A percentile compares a stretch with the other conserved stretches of the same genome.
phyloP scores from a whole-genome alignment of 2,113 vertebrate genomes.

The cat (Felis catus) region DNA sequence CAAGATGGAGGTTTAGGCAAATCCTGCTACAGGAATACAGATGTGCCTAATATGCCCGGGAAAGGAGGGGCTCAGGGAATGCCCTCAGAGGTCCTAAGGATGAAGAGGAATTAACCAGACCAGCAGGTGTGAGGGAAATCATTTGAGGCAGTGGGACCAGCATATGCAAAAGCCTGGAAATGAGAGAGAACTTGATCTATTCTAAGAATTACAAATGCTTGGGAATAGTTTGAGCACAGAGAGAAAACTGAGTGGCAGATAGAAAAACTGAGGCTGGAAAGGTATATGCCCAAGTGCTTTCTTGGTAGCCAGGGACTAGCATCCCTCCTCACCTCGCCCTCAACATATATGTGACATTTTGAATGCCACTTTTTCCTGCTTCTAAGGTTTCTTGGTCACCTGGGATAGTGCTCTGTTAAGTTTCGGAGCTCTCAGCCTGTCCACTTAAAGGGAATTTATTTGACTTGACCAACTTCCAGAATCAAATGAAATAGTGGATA shows the following conservation, averaged over 20 bases:
- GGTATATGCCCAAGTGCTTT: background rate
- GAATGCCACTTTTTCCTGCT: background rate
- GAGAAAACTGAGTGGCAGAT: background rate
- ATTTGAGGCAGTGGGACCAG: background rate
- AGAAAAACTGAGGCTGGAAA: background rate
- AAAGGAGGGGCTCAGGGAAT: background rate
- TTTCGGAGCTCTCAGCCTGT: background rate
- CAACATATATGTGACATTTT: background rate
- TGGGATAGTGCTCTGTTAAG: background rate
- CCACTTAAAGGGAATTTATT: background rate
- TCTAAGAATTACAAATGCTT: background rate
- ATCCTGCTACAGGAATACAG: background rate
- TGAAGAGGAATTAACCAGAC: background rate
- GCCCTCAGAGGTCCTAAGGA: background rate
- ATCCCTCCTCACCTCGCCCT: rapidly evolving
- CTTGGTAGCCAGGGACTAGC: background rate
- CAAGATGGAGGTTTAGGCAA: background rate
- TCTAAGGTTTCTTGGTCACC: background rate
- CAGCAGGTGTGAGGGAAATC: background rate
- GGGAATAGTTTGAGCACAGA: constrained; percentile 11
- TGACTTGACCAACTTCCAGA: background rate
- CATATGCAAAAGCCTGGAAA: background rate
- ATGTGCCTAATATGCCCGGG: background rate
- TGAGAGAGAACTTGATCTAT: background rate
- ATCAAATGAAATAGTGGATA: background rate